Percentiles rank a stretch among this genome's conserved stretches.
phyloP scores from a whole-genome alignment of 2,888 invertebrate genomes.

The Philonicus albiceps region DNA sequence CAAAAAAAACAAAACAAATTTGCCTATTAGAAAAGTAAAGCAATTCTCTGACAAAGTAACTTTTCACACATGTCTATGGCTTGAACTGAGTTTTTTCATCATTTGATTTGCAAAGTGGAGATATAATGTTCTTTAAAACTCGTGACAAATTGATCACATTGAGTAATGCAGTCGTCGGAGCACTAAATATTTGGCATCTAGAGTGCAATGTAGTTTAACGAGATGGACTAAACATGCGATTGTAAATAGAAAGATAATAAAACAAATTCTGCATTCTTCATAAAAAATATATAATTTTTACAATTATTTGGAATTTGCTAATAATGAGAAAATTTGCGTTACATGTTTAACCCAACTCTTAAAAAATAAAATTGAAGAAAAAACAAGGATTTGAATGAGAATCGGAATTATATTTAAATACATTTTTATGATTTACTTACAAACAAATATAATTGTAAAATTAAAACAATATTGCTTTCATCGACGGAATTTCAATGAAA shows the following conservation, averaged over 20 bases:
- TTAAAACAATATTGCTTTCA: conserved; percentile 12
- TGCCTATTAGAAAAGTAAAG: not conserved
- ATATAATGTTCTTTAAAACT: not conserved
- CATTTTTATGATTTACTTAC: not conserved
- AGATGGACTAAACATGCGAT: not conserved
- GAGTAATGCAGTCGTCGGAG: not conserved
- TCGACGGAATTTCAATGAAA: conserved; percentile 53
- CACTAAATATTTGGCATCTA: not conserved
- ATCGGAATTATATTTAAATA: conserved; percentile 19
- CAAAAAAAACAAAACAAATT: too few relatives aligned
- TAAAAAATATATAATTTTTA: not conserved
- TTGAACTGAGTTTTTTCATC: not conserved
- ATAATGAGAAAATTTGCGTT: not conserved
- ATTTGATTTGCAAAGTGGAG: not conserved
- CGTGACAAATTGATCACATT: not conserved
- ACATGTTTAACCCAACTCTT: not conserved
- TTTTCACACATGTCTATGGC: not conserved
- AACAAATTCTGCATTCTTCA: not conserved
- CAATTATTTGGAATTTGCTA: not conserved
- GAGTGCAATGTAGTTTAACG: not conserved
- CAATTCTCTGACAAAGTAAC: not conserved
- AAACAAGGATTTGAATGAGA: not conserved
- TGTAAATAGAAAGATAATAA: not conserved
- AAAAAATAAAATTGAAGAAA: not conserved
- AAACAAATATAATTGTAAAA: conserved; percentile 13